Evolutionary conservation across 2,888 invertebrate species (phyloP).

Genomic region (Acleris laterana): DNA sequence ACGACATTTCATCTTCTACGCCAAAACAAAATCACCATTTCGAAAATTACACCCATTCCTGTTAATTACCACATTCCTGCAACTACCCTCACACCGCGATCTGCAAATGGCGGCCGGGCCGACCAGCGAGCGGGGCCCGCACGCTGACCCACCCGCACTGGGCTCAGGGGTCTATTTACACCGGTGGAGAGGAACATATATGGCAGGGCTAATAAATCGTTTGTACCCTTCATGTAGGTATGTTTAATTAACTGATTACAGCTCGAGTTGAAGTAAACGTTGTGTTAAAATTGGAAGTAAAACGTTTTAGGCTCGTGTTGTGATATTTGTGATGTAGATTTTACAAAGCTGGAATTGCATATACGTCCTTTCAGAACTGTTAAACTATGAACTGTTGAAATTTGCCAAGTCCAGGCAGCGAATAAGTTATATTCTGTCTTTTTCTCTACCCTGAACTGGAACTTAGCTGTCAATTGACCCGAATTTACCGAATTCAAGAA

Average conservation of each 20-base stretch:
- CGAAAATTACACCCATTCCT: conserved; percentile 33
- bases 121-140: conserved; percentile 1
- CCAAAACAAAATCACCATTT: conserved; percentile 23
- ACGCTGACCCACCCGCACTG: not conserved
- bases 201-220: conserved; percentile 31
- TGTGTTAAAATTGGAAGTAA: not conserved
- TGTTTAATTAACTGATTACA: conserved; percentile 37
- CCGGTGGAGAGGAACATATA: not conserved
- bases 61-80: conserved; percentile 35
- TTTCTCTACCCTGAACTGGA: too few species aligned
- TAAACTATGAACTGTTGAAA: too few species aligned
- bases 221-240: conserved; percentile 22
- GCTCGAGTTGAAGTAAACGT: conserved; percentile 8
- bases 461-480: too few species aligned
- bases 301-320: too few species aligned
- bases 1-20: too few species aligned
- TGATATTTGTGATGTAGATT: too few species aligned
- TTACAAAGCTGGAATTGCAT: too few species aligned
- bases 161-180: not conserved
- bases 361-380: too few species aligned
- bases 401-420: too few species aligned
- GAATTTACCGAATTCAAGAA: too few species aligned
- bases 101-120: not conserved
- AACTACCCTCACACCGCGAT: conserved; percentile 29
- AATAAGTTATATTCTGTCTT: too few species aligned